phyloP scores from a whole-genome alignment of 2,888 invertebrate species.

The Malachius bipustulatus region DNA sequence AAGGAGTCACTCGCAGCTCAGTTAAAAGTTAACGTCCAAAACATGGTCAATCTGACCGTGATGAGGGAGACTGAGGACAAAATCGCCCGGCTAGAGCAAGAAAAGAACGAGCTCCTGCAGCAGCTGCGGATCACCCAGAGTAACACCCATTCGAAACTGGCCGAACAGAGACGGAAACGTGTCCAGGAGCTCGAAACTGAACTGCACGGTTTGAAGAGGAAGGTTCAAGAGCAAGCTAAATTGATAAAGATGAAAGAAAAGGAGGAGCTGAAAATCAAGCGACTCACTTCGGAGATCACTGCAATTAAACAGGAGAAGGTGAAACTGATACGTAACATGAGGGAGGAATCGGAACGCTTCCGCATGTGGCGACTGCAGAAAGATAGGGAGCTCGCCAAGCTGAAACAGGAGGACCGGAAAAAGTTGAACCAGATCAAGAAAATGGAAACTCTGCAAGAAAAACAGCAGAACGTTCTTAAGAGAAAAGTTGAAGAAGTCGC shows the following conservation, averaged over 20 bases:
- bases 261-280: constrained; percentile 63
- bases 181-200: constrained; percentile 67
- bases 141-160: constrained; percentile 47
- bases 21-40: constrained; percentile 44
- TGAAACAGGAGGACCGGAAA: constrained; percentile 73
- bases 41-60: too few relatives aligned
- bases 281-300: constrained; percentile 59
- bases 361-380: constrained; percentile 68
- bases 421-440: constrained; percentile 67
- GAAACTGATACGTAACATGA: too few relatives aligned
- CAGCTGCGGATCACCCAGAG: constrained; percentile 52
- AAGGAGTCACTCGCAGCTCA: constrained; percentile 54
- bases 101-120: constrained; percentile 59
- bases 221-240: constrained; percentile 38
- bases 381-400: constrained; percentile 64
- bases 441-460: constrained; percentile 63
- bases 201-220: constrained; percentile 58
- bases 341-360: constrained; percentile 71
- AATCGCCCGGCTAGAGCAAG: constrained; percentile 66
- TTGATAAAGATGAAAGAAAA: constrained; percentile 66
- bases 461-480: constrained; percentile 73
- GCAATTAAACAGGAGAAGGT: constrained; percentile 73
- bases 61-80: too few relatives aligned
- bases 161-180: constrained; percentile 66
- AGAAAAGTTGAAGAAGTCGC: constrained; percentile 82